Base-by-base conservation (phyloP, 1,140 invertebrate species). In the Cheumatopsyche charites region DNA sequence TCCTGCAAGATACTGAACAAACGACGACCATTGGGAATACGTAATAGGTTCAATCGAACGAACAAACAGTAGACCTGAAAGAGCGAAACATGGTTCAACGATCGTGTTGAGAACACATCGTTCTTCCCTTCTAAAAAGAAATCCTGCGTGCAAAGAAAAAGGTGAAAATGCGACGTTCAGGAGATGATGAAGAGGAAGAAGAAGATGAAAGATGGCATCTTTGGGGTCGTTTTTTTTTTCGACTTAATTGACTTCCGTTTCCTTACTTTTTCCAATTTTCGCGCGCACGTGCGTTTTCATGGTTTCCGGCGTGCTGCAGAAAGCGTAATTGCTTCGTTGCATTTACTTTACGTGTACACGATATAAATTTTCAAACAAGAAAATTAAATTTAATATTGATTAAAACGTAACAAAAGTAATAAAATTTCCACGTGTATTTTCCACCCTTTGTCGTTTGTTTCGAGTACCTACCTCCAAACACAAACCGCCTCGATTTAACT, bases 1-100 rank as follows among this genome's bases (percentile, higher is more conserved):
- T 29, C 62, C 19, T 23, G 42, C 3, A 4, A 36, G 62, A 65
- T 65, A 65, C 62, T 43, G 62, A 65, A 65, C 45, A 65, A 65
- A 65, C 62, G 62, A 41, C 62, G 26, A 9, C 12, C 41, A 41
- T 11, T 15, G 11, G 21, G 62, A 65, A 65, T 65, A 65, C 62
- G 42, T 65, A 65, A 65, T 65, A 65, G 23, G 62, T 17, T 29
- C 62, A 55, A 55, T 55, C 49, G 17, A 47, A 47, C 2, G 11
- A 4, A 13, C 43, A 36, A 36, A 36, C 29, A 36, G 9, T 9
- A 3, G 29, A 36, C 29, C 29, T 9, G 9, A 9, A 36, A 9
- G 29, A 36, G 29, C 29, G 9, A 36, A 36, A 9, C 29, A 36
- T 36, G 29, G 3, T 36, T 36, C 29, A 9, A 36, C 29, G 29